These are phyloP conservation scores for Eristalis pertinax DNA, from an alignment of 2,888 invertebrate genomes.

Conservation along the genomic window DNA sequence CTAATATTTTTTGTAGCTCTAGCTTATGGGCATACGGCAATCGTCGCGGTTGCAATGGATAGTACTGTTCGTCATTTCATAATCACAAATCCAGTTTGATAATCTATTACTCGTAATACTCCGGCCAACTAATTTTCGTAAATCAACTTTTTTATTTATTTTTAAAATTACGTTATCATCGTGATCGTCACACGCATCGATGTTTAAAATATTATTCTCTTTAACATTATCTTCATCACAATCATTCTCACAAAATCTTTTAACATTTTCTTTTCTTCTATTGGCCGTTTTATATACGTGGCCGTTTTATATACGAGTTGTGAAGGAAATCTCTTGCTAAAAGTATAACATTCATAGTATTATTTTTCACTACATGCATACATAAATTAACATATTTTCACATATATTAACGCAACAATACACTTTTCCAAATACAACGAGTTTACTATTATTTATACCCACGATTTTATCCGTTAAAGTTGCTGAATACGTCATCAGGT, in stretches of 20 bases:
- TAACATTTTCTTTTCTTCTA: neutral
- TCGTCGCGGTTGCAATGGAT: slow-evolving; percentile 32
- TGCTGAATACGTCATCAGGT: no score
- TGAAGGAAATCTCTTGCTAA: neutral
- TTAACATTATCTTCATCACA: neutral
- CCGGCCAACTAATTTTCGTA: no score
- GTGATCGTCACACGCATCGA: neutral
- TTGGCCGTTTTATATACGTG: no score
- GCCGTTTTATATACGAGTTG: no score
- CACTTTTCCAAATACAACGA: neutral
- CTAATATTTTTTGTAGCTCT: slow-evolving; percentile 27
- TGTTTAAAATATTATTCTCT: neutral
- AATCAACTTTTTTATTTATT: neutral
- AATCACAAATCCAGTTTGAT: no score
- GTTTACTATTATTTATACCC: no score
- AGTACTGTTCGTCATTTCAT: no score
- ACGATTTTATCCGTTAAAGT: no score
- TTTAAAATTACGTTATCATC: neutral
- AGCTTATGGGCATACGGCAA: slow-evolving; percentile 15
- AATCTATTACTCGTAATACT: no score
- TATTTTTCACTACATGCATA: neutral
- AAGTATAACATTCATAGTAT: neutral
- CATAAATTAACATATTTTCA: neutral
- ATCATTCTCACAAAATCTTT: neutral
- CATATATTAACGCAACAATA: neutral